Base-by-base conservation (phyloP, 92 coral and sea anemone genomes). In the Epizoanthus scotinus region DNA sequence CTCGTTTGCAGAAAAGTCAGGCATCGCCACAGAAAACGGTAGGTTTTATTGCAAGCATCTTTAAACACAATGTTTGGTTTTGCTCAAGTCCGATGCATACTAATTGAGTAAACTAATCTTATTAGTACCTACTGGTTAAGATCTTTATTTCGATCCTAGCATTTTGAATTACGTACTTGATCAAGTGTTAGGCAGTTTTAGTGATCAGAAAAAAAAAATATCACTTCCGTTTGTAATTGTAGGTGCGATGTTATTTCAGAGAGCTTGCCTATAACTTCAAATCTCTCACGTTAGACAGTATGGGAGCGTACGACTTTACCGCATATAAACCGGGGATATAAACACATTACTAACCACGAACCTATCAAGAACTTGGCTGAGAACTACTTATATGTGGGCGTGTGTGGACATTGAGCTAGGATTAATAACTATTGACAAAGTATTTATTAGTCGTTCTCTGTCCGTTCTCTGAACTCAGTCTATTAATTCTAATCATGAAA, bases 1-100 rank as follows among this genome's bases (percentile, higher is more conserved):
- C 73, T 95, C 24, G 91, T 65, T 24, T 95, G 99, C 87, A 94
- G 81, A 70, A 93, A 83, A 85, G 66, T 86, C 10, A 84, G 83
- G 38, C 86, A 80, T n/a, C 82, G 83, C 9, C 90, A 89, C 42
- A 90, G 72, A 81, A 90, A 87, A 73, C 85, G 90, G 97, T 92
- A 87, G 53, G 84, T 8, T 8, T 56, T 9, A 31, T 67, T 5
- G 6, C 38, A 36, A 20, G 62, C 24, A 53, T 9, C 28, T 44
- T 26, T 4, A n/a, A 7, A 8, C 7, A 63, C 10, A 52, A 59
- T 77, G 55, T 52, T 78, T 78, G 55, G 26, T 21, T 44, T 78
- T 52, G 42, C 52, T 47, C 2, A 47, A 40, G 63, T 38, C n/a
- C 73, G 63, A 64, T 28, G 25, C 10, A 67, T 67, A 34, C 40